Percentiles rank a stretch among this genome's conserved stretches.
These are phyloP conservation scores for Cephalotes varians DNA, from an alignment of 2,888 invertebrate species.

Conservation along the genomic window DNA sequence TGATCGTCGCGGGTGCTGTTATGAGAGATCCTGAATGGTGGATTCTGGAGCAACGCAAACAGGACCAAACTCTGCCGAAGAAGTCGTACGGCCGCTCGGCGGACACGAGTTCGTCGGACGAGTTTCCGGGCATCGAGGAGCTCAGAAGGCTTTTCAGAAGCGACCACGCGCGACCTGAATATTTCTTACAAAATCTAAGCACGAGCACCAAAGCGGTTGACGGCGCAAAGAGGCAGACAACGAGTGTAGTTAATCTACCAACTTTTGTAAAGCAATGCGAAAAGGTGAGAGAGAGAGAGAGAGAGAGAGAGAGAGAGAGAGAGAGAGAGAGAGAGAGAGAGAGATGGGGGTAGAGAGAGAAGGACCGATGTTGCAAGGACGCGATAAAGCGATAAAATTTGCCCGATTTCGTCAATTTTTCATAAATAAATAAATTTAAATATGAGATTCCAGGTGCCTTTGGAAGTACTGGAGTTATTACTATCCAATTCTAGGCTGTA, in stretches of 20 bases:
- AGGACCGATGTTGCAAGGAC: background rate
- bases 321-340: constrained; percentile 90
- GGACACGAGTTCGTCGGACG: constrained; percentile 87
- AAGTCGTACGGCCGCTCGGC: constrained; percentile 87
- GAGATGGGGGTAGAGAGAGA: constrained; percentile 88
- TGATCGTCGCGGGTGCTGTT: constrained; percentile 94
- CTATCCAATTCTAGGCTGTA: constrained; percentile 89
- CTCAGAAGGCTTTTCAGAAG: constrained; percentile 90
- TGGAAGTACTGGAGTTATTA: constrained; percentile 89
- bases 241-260: constrained; percentile 91
- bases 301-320: background rate
- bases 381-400: background rate
- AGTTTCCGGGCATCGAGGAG: constrained; percentile 89
- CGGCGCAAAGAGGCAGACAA: constrained; percentile 86
- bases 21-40: constrained; percentile 97
- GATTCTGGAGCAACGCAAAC: constrained; percentile 88
- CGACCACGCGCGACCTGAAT: constrained; percentile 90
- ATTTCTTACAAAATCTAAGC: constrained; percentile 88
- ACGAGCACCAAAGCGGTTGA: constrained; percentile 88
- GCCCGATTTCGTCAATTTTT: background rate
- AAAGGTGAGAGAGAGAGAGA: constrained; percentile 86
- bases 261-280: constrained; percentile 91
- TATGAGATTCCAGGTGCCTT: constrained; percentile 87
- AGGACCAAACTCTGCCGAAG: constrained; percentile 79
- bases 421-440: constrained; percentile 18